Conservation (phyloP, 1,140 invertebrate genomes). For the Bombus turneri region DNA sequence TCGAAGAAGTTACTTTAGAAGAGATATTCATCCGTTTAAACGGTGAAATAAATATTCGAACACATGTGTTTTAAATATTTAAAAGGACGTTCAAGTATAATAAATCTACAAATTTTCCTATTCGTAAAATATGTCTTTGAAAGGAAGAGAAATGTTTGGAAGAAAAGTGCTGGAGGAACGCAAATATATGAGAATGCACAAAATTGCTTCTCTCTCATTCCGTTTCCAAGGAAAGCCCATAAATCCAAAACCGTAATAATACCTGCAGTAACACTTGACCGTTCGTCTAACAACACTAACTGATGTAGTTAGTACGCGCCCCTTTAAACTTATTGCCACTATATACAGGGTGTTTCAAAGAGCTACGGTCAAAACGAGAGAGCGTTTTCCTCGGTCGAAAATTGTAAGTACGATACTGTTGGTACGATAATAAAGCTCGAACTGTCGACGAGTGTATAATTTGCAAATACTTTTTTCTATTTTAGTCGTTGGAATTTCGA, state of each 20-base stretch:
- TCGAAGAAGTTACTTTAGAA: too few species aligned
- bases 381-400: conserved; percentile 53
- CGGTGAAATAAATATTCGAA: too few species aligned
- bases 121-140: too few species aligned
- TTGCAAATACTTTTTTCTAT: background rate
- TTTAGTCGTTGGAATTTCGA: conserved; percentile 13
- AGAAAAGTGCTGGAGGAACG: conserved; percentile 18
- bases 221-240: conserved; percentile 3
- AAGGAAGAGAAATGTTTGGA: background rate
- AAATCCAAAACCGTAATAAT: conserved; percentile 28
- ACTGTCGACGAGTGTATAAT: conserved; percentile 16
- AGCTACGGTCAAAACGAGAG: conserved; percentile 64
- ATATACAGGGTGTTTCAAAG: conserved; percentile 55
- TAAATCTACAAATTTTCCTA: too few species aligned
- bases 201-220: conserved; percentile 8
- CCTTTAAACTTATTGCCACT: conserved; percentile 62
- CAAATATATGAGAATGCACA: conserved; percentile 13
- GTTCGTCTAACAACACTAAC: conserved; percentile 81
- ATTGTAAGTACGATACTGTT: conserved; percentile 49
- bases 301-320: conserved; percentile 70
- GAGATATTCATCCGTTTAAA: too few species aligned
- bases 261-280: conserved; percentile 57
- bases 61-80: background rate
- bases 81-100: too few species aligned
- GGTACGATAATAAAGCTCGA: conserved; percentile 34